These are phyloP conservation scores for Zaprionus capensis DNA, from an alignment of 1,140 invertebrate genomes.

Conservation along the genomic window DNA sequence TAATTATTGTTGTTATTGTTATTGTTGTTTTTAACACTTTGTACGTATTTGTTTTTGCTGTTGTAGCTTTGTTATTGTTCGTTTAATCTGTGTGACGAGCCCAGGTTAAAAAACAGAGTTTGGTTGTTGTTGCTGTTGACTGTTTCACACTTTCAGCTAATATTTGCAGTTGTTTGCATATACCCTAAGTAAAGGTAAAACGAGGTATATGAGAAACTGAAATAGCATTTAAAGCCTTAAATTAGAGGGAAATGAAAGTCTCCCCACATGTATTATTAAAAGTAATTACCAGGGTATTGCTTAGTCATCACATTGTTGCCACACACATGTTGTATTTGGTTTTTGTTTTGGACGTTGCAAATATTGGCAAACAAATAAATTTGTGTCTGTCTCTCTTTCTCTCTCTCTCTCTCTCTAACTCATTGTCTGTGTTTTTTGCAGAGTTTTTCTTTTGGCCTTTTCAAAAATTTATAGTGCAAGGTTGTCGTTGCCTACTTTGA, in stretches of 20 bases:
- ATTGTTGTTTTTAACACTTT: constrained; percentile 33
- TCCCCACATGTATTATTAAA: not conserved
- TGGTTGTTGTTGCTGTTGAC: constrained; percentile 25
- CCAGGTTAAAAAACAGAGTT: constrained; percentile 9
- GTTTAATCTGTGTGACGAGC: not conserved
- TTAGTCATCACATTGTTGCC: not conserved
- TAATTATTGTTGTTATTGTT: constrained; percentile 22
- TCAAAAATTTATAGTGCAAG: constrained; percentile 27
- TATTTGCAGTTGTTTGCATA: not conserved
- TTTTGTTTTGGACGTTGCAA: constrained; percentile 19
- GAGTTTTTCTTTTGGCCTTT: constrained; percentile 20
- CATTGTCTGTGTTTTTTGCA: constrained; percentile 6
- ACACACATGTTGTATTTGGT: not conserved
- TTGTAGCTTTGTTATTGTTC: constrained; percentile 15
- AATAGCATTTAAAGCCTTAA: not conserved
- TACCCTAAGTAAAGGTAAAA: constrained; percentile 11
- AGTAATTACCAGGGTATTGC: not conserved
- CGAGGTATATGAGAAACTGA: not conserved
- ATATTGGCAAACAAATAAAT: constrained; percentile 33
- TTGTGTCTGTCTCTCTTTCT: constrained; percentile 3
- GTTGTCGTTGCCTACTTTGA: constrained; percentile 19
- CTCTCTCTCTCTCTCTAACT: not conserved
- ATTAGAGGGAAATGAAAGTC: not conserved
- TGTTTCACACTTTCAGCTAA: constrained; percentile 32
- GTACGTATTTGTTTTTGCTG: not conserved